These are phyloP conservation scores for Dicranocentrus wangi DNA, from an alignment of 2,888 invertebrate species.

Conservation along the genomic window DNA sequence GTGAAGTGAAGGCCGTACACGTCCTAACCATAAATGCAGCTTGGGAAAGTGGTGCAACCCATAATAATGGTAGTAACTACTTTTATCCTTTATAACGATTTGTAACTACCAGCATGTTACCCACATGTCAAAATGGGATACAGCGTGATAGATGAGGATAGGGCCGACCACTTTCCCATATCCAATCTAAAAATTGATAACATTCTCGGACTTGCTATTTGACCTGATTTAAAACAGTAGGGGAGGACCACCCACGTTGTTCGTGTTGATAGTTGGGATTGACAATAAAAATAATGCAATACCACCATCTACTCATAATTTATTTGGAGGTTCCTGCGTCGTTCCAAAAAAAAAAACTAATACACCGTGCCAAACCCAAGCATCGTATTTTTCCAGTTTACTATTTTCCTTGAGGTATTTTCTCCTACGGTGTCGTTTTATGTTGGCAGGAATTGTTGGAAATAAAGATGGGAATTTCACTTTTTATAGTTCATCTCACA, in stretches of 20 bases:
- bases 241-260: slow-evolving; percentile 16
- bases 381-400: too few species aligned
- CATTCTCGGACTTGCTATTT: slow-evolving; percentile 36
- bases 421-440: background rate
- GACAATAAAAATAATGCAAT: slow-evolving; percentile 46
- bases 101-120: too few species aligned
- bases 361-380: background rate
- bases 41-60: background rate
- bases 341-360: background rate
- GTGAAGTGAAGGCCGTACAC: background rate
- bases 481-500: slow-evolving; percentile 57
- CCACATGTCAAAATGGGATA: background rate
- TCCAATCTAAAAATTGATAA: slow-evolving; percentile 47
- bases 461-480: slow-evolving; percentile 43
- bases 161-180: background rate
- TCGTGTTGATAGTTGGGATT: slow-evolving; percentile 33
- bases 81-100: too few species aligned
- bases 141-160: slow-evolving; percentile 6
- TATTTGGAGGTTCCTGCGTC: too few species aligned
- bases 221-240: slow-evolving; percentile 56
- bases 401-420: background rate
- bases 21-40: background rate
- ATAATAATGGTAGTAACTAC: background rate
- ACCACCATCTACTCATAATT: slow-evolving; percentile 21
- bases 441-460: background rate